phyloP scores from a whole-genome alignment of 1,140 invertebrate genomes.

The Drosophila malerkotliana region DNA sequence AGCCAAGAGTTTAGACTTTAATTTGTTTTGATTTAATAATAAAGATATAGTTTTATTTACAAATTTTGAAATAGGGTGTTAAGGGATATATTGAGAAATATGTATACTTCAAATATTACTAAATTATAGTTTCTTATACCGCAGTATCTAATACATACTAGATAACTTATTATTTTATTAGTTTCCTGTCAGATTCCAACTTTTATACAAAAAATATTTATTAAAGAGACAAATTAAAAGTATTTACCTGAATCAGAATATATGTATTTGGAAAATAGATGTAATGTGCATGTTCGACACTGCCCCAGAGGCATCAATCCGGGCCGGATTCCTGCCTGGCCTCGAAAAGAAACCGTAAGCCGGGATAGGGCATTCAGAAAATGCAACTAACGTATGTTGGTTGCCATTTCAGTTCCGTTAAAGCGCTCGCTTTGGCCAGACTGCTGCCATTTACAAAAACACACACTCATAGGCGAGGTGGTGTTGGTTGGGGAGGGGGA shows the following conservation, averaged over 20 bases:
- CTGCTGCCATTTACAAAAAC: slow-evolving; percentile 16
- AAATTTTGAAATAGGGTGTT: no score
- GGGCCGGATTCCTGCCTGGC: neutral
- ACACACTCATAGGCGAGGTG: neutral
- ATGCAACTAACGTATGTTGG: slow-evolving; percentile 28
- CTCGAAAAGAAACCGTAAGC: slow-evolving; percentile 3
- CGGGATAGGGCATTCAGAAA: slow-evolving; percentile 41
- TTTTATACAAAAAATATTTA: no score
- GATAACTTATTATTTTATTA: no score
- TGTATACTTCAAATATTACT: no score
- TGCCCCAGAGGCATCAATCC: neutral
- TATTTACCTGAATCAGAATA: neutral
- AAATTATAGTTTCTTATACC: no score
- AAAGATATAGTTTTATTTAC: no score
- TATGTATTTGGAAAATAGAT: neutral
- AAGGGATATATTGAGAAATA: no score
- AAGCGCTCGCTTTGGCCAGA: slow-evolving; percentile 41
- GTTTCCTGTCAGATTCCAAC: no score
- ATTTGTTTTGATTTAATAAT: neutral
- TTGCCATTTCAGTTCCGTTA: slow-evolving; percentile 39
- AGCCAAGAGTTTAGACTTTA: neutral
- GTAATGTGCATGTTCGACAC: neutral
- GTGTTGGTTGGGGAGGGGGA: neutral
- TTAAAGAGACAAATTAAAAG: neutral
- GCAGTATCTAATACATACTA: no score